These are phyloP conservation scores for Cebus imitator DNA, from an alignment of 2,113 vertebrate species.

Conservation along the genomic window DNA sequence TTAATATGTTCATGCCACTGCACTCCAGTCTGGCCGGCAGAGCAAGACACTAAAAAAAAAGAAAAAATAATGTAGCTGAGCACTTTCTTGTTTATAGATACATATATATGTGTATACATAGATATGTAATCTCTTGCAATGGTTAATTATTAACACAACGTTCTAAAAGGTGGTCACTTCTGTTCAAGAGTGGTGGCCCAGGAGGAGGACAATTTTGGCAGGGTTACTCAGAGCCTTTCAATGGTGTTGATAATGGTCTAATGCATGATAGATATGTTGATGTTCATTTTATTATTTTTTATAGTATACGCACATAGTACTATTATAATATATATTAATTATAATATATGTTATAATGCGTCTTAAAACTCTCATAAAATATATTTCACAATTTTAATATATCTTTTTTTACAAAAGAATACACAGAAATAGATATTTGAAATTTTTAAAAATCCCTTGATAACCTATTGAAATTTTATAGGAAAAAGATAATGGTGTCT, in stretches of 20 bases:
- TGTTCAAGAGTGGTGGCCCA: too few relatives aligned
- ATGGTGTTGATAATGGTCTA: neutral
- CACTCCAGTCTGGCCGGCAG: too few relatives aligned
- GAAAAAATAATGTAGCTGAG: neutral
- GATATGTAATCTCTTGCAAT: neutral
- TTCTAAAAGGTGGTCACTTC: neutral
- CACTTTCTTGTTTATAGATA: neutral
- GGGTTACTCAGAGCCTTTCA: neutral
- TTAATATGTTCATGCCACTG: too few relatives aligned
- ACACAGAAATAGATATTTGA: neutral
- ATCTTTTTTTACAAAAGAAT: neutral
- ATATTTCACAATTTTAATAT: neutral
- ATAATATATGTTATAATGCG: too few relatives aligned
- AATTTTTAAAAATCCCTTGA: neutral
- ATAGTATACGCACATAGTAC: neutral
- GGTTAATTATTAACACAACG: neutral
- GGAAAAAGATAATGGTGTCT: neutral
- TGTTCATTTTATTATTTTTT: neutral
- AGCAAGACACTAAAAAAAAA: neutral
- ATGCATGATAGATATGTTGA: too few relatives aligned
- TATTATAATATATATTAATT: too few relatives aligned
- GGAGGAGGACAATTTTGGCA: neutral
- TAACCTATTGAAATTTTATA: neutral
- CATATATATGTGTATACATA: too few relatives aligned
- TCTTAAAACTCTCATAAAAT: neutral